These are phyloP conservation scores for Apis cerana DNA, from an alignment of 1,140 invertebrate genomes.

Conservation along the genomic window DNA sequence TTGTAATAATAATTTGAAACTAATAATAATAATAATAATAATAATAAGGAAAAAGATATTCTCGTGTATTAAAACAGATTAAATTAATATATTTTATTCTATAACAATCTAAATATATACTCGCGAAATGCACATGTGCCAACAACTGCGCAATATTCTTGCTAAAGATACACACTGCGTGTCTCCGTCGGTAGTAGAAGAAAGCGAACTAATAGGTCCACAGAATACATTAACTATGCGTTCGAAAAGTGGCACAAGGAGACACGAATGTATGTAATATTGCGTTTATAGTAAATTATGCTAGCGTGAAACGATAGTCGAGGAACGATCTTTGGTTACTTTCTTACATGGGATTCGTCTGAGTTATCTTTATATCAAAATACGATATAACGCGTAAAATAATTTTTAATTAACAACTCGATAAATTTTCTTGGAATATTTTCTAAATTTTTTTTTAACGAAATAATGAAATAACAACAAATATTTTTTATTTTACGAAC, in stretches of 20 bases:
- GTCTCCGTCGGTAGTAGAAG: not conserved
- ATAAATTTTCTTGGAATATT: too few species aligned
- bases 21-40: not conserved
- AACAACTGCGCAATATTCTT: slow-evolving; percentile 10
- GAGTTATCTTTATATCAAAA: not conserved
- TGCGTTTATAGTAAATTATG: slow-evolving; percentile 38
- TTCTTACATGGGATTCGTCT: not conserved
- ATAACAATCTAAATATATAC: too few species aligned
- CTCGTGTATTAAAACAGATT: not conserved
- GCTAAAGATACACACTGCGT: not conserved
- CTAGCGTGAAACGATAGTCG: slow-evolving; percentile 13
- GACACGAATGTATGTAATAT: slow-evolving; percentile 21
- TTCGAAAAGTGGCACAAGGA: slow-evolving; percentile 58
- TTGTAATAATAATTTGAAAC: too few species aligned
- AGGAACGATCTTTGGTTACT: slow-evolving; percentile 34
- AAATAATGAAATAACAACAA: too few species aligned
- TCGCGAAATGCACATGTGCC: not conserved
- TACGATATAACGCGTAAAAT: too few species aligned
- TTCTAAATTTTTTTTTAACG: too few species aligned
- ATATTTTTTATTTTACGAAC: too few species aligned
- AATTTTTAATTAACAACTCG: too few species aligned
- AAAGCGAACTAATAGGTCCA: slow-evolving; percentile 1
- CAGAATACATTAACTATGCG: not conserved
- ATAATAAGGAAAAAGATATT: not conserved
- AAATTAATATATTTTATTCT: too few species aligned